phyloP scores from a whole-genome alignment of 2,888 invertebrate species.

The Tridacna gigas region DNA sequence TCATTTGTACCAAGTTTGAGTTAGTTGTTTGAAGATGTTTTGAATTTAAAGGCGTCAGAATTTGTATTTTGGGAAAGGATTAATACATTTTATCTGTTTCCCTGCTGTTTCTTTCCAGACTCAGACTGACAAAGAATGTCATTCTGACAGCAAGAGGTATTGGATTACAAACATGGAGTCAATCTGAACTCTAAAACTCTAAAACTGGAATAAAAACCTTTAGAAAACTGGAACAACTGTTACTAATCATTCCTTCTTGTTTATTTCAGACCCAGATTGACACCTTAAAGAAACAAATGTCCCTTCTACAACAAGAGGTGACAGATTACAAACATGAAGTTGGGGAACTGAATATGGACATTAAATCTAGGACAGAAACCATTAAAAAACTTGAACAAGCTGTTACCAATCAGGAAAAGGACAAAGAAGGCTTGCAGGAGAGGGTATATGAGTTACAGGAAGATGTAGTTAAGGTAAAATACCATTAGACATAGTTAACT shows the following conservation, averaged over 20 bases:
- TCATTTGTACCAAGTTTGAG: too few relatives aligned
- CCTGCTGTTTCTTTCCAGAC: too few relatives aligned
- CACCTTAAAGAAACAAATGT: conserved; percentile 69
- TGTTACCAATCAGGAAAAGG: conserved; percentile 17
- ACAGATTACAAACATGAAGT: conserved; percentile 67
- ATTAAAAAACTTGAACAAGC: conserved; percentile 19
- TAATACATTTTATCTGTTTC: too few relatives aligned
- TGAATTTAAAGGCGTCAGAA: too few relatives aligned
- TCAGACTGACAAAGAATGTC: too few relatives aligned
- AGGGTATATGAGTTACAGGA: conserved; percentile 18
- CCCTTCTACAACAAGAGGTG: conserved; percentile 64
- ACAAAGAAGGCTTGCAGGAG: conserved; percentile 4
- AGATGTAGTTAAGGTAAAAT: conserved; percentile 5
- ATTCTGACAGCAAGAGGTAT: too few relatives aligned
- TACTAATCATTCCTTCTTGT: background rate
- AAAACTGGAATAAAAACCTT: too few relatives aligned
- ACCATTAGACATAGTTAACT: too few relatives aligned
- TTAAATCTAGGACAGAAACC: conserved; percentile 28
- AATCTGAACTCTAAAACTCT: too few relatives aligned
- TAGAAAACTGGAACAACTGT: background rate
- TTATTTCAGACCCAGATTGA: conserved; percentile 73
- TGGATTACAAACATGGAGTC: too few relatives aligned
- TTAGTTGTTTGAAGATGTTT: too few relatives aligned
- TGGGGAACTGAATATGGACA: conserved; percentile 62
- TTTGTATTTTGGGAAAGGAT: too few relatives aligned